These are phyloP conservation scores for Ophion ventricosus DNA, from an alignment of 2,888 invertebrate species.

Conservation along the genomic window DNA sequence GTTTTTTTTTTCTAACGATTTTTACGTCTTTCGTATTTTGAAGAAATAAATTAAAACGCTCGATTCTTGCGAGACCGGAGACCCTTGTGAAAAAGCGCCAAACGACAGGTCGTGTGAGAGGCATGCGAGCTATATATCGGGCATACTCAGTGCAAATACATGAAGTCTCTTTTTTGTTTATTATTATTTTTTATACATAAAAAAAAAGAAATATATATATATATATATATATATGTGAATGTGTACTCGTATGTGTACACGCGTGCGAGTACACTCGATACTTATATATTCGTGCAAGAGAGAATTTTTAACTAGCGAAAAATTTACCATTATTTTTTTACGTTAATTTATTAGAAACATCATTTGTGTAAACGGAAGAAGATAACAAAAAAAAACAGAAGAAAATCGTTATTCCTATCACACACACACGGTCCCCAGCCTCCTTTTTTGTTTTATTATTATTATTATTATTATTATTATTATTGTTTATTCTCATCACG, in stretches of 20 bases:
- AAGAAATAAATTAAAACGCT: slow-evolving; percentile 10
- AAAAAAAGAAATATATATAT: not conserved
- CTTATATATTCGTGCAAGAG: slow-evolving; percentile 55
- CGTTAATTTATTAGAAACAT: slow-evolving; percentile 64
- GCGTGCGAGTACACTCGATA: slow-evolving; percentile 55
- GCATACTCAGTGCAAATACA: slow-evolving; percentile 67
- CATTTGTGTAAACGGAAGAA: slow-evolving; percentile 70
- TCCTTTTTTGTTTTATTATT: not conserved
- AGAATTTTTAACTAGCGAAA: slow-evolving; percentile 61
- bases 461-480: not conserved
- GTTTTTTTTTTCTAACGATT: slow-evolving; percentile 19
- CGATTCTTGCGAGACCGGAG: slow-evolving; percentile 17
- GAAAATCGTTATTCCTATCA: slow-evolving; percentile 26
- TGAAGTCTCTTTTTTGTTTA: slow-evolving; percentile 52
- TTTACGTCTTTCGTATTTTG: slow-evolving; percentile 23
- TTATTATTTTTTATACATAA: slow-evolving; percentile 39
- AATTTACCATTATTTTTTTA: slow-evolving; percentile 66
- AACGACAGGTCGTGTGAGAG: slow-evolving; percentile 44
- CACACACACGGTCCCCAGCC: too few relatives aligned
- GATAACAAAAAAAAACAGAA: slow-evolving; percentile 33
- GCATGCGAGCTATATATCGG: slow-evolving; percentile 40
- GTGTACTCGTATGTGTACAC: slow-evolving; percentile 37
- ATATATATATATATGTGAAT: slow-evolving; percentile 41
- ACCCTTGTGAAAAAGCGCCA: not conserved
- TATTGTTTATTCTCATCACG: not conserved